Base-by-base conservation (phyloP, 2,113 vertebrate species). In the Carlito syrichta region DNA sequence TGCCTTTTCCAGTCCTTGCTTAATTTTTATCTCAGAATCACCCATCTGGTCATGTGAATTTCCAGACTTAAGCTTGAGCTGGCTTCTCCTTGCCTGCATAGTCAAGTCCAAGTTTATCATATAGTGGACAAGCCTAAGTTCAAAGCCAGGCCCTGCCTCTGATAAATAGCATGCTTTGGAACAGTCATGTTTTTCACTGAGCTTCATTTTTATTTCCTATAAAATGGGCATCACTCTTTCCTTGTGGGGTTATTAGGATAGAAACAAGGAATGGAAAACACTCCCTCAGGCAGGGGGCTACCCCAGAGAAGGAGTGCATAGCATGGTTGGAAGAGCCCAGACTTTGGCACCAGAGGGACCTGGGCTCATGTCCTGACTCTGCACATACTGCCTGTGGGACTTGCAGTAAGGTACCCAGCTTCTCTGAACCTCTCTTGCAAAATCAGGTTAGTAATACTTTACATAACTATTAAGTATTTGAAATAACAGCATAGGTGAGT, bases 11-110 rank as follows among this genome's bases (percentile, higher is more conserved):
- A 74, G n/a, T 38, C 40, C 52, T 84, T 83, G n/a, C 62, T 79
- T 91, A 77, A 74, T 74, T 96, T 85, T 94, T 78, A 92, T 83
- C 60, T 62, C 62, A 92, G 68, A 52, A 73, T 66, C 23, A 45
- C 25, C 5, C 45, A 12, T 50, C 40, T 95, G n/a, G 45, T 78
- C 3, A 1, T 69, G 60, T 73, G 78, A 73, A 54, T 77, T 77
- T 40, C 14, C 11, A 56, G 73, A 66, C 40, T 88, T 89, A 38
- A 89, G 68, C 82, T 43, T 17, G 6, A 90, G 62, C 86, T 66
- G 17, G 20, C 58, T 79, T 81, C 73, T 48, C 35, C 14, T 68
- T 60, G 43, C 40, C 79, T 86, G n/a, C 32, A 48, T 52, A 87
- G 40, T 94, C 22, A 77, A 89, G 52, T 94, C 58, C 52, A 78